Evolutionary conservation across 2,888 invertebrate genomes (phyloP).

Genomic region (Ophion ellenae): DNA sequence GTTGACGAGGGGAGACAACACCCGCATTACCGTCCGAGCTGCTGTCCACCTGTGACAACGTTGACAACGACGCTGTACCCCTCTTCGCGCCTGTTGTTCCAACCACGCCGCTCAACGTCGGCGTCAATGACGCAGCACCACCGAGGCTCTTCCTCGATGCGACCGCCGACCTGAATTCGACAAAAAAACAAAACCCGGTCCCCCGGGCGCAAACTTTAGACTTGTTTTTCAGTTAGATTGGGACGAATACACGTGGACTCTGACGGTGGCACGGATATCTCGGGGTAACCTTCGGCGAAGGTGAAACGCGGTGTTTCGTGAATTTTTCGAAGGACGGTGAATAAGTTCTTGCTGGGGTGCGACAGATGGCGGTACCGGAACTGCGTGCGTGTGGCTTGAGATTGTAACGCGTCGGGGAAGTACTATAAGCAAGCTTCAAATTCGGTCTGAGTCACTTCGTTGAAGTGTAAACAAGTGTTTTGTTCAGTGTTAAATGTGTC

Average conservation of each 20-base stretch:
- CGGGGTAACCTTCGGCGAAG: background rate
- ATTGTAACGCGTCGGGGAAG: too few species aligned
- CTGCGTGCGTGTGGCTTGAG: too few species aligned
- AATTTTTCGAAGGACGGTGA: too few species aligned
- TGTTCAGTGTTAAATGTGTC: too few species aligned
- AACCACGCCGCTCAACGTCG: constrained; percentile 56
- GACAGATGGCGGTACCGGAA: too few species aligned
- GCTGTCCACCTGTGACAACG: constrained; percentile 83
- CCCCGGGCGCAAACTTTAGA: constrained; percentile 35
- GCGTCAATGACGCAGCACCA: constrained; percentile 57
- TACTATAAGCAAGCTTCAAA: too few species aligned
- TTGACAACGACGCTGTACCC: constrained; percentile 62
- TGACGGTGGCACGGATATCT: background rate
- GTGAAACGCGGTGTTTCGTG: background rate
- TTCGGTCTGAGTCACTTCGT: too few species aligned
- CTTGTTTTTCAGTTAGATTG: background rate
- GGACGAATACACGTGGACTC: background rate
- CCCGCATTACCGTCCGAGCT: constrained; percentile 85
- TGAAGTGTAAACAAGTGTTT: too few species aligned
- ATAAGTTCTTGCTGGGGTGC: too few species aligned
- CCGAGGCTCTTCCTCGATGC: constrained; percentile 77
- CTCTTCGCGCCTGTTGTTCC: constrained; percentile 57
- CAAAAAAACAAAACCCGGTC: constrained; percentile 30
- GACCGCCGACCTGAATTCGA: constrained; percentile 74
- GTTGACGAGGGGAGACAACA: constrained; percentile 84